phyloP scores from a whole-genome alignment of 1,140 invertebrate species.

The Macrosteles quadrilineatus region DNA sequence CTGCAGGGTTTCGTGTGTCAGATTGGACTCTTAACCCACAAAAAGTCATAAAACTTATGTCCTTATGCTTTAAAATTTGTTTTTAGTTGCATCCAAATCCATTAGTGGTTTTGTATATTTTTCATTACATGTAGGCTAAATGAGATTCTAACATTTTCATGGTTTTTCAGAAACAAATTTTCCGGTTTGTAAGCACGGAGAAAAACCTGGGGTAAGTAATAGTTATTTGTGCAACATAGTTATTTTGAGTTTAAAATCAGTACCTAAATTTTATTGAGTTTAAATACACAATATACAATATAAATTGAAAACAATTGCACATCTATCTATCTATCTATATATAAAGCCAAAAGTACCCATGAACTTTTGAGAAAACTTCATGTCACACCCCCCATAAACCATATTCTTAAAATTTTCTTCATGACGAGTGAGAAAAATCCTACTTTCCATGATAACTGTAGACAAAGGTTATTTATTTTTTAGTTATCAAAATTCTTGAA shows the following conservation, averaged over 20 bases:
- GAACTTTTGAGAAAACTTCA: too few relatives aligned
- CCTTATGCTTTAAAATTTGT: background rate
- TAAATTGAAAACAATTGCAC: background rate
- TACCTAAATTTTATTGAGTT: background rate
- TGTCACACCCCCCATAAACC: too few relatives aligned
- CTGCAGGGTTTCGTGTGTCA: too few relatives aligned
- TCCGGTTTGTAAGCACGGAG: constrained; percentile 27
- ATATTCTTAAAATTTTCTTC: background rate
- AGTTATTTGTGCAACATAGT: background rate
- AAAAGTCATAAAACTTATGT: background rate
- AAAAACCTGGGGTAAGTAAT: constrained; percentile 32
- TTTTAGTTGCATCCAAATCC: background rate
- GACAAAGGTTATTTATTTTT: too few relatives aligned
- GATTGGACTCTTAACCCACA: background rate
- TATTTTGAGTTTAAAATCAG: background rate
- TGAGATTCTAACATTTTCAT: background rate
- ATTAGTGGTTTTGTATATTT: background rate
- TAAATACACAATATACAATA: too few relatives aligned
- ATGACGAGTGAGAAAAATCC: too few relatives aligned
- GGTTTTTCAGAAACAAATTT: constrained; percentile 34
- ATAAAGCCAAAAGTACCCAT: too few relatives aligned
- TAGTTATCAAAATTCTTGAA: too few relatives aligned
- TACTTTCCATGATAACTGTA: too few relatives aligned
- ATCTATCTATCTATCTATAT: too few relatives aligned
- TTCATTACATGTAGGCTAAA: background rate